phyloP scores from a whole-genome alignment of 2,113 vertebrate genomes.

The Callospermophilus lateralis region DNA sequence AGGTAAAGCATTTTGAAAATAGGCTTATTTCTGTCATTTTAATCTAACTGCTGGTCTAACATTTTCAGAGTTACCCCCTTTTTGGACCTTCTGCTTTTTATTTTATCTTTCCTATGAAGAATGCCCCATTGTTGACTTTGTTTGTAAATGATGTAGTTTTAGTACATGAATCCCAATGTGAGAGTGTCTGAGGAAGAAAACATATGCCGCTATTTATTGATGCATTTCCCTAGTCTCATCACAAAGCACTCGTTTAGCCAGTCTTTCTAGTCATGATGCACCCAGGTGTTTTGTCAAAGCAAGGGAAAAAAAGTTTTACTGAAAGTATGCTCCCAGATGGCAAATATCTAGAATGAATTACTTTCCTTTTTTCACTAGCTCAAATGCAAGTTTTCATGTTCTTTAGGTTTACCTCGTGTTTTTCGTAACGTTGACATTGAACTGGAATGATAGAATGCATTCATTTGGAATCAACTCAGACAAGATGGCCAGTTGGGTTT shows the following conservation, averaged over 20 bases:
- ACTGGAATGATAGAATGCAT: background rate
- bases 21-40: background rate
- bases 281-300: background rate
- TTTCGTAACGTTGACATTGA: background rate
- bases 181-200: background rate
- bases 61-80: background rate
- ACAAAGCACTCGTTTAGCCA: background rate
- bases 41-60: background rate
- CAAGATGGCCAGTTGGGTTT: background rate
- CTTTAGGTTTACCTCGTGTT: background rate
- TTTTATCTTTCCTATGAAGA: background rate
- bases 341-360: background rate
- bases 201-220: background rate
- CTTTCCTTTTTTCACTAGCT: background rate
- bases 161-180: background rate
- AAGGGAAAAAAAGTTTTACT: background rate
- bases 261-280: background rate
- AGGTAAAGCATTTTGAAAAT: background rate
- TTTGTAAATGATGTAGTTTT: background rate
- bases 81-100: background rate
- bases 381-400: conserved; percentile 6
- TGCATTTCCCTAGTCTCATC: background rate
- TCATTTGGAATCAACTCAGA: background rate
- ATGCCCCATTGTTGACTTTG: background rate
- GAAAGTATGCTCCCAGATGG: background rate